Base-by-base conservation (phyloP, 2,113 vertebrate genomes). In the Stigmatopora nigra region DNA sequence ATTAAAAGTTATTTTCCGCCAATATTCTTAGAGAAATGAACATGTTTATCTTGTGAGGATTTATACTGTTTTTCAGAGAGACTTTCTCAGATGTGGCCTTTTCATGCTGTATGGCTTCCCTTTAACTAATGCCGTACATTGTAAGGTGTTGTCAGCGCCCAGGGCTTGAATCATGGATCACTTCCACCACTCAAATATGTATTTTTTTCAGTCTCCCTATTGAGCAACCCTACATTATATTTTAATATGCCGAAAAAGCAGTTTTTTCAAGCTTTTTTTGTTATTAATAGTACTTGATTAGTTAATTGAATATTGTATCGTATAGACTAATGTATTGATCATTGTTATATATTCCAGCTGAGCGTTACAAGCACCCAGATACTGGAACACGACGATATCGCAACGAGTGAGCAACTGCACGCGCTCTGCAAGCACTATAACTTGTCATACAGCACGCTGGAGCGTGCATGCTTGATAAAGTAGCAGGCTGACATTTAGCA, bases 11-110 rank as follows among this genome's bases (percentile, higher is more conserved):
- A 15, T 68, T 82, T 75, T 65, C 65, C 64, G 19, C 60, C 46
- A 56, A 74, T 41, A 65, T 59, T 59, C 41, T 61, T 5, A 61
- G 59, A 69, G 57, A 57, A 70, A 47, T 61, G 76, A 72, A 78
- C 64, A 48, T 77, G 69, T 78, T 81, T 79, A 74, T 63, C n/a
- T 71, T 69, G 15, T 63, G 67, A 71, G 77, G 69, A 78, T 75
- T 73, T 60, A 78, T 72, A 16, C 53, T 38, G 25, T 65, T 75
- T 66, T 46, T 55, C 68, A 77, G 63, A 82, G 65, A 68, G 70
- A 61, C 41, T 61, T 61, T 61, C 35, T 61, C 41, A 20, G 19
- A 15, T 45, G 38, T 56, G 48, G 48, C 20, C 4, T 53, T 22
- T 53, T 53, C 25, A 11, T 55, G 12, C 25, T 15, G 22, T 31